Base-by-base conservation (phyloP, 2,113 vertebrate genomes). In the Trachemys scripta region DNA sequence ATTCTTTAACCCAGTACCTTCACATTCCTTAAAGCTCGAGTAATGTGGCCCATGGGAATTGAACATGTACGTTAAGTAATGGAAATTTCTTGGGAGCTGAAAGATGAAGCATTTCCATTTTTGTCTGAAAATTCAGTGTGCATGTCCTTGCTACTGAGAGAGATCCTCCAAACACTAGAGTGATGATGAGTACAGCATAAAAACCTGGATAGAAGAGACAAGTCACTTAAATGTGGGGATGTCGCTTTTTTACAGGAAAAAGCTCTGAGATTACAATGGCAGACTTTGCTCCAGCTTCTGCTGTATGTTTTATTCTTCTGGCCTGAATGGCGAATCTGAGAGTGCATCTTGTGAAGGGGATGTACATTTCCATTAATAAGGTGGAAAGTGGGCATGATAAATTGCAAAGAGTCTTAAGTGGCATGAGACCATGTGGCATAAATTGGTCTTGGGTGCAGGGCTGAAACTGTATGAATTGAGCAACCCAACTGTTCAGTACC, bases 371-470 rank as follows among this genome's bases (percentile, higher is more conserved):
- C 8, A 38, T 72, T 72, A 38, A 6, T 11, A 53, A 7, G 5
- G 42, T 78, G 78, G n/a, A 6, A 49, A 35, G 22, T 42, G 20
- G 22, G 19, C 65, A 72, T 72, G 65, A 38, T 38, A 72, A 38
- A 38, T 80, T 69, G 80, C 22, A 20, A 2, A 1, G 56, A 16
- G 4, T 13, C 57, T 16, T 0, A 13, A 2, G 3, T 5, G 11
- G 1, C 29, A 50, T 2, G 1, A n/a, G 6, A 2, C 49, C 31
- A 2, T 1, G 17, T 13, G 75, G 90, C 8, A 0, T 0, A 1
- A 14, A 22, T 16, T 81, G 35, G 25, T 35, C 1, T 53, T 75
- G 54, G 3, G 35, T 57, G 42, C 6, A 13, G 35, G 24, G 31
- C 29, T 76, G 24, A 49, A 42, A 50, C 5, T 29, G 59, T 65